Evolutionary conservation across 2,888 invertebrate genomes (phyloP), one percentile per base, ranked within the genome.

Genomic region (Agriotes lineatus): DNA sequence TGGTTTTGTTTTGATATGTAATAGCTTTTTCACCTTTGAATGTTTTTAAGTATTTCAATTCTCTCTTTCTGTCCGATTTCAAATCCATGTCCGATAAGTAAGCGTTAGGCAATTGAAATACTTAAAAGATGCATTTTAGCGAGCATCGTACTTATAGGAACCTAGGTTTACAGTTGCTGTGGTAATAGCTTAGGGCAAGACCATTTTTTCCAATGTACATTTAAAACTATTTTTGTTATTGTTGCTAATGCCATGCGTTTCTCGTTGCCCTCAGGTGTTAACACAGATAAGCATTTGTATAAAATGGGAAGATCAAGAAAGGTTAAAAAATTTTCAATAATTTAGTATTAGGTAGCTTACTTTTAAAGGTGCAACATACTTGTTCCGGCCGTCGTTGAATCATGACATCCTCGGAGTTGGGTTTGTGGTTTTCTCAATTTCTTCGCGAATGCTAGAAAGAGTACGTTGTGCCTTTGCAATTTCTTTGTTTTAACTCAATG

Each of bases 401-500:
- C n/a, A 48, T 14, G 18, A 52, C 33, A 16, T 30, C 33, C 1
- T 14, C 19, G 50, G 59, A 37, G 30, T 54, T 68, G 50, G 22
- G 44, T 52, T 54, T 68, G 69, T 69, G 69, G 69, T 69, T 69
- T 60, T n/a, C 48, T 50, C 44, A 58, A 59, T 62, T 62, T 57
- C 52, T 18, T 22, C 6, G 39, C 7, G 22, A 14, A 48, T 19
- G 3, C n/a, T 50, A 33, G 58, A 30, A 59, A 59, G 39, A 54
- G 35, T 50, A 16, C 25, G 57, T 45, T 54, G 52, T 56, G 20
- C 19, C 57, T 61, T 69, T 61, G 39, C 39, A 70, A 73, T 72
- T 72, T 68, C 74, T 73, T 76, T 81, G 74, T 78, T 79, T 80
- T 78, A 77, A 81, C 77, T 83, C 76, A 81, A 82, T 83, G 82